phyloP scores from a whole-genome alignment of 2,113 vertebrate species.

The Oreochromis spilurus region DNA sequence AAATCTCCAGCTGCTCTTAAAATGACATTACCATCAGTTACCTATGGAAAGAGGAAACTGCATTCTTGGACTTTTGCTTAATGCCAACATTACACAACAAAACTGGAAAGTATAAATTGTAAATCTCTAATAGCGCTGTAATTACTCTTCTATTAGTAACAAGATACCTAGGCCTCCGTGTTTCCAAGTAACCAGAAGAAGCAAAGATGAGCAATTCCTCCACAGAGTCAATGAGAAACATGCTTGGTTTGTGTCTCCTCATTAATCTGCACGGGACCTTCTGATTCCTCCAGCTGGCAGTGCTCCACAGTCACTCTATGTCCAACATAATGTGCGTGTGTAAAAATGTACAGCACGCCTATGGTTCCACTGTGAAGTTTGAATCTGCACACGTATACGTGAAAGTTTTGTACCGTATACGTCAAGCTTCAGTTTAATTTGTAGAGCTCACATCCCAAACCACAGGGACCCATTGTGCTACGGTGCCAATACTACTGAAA shows the following conservation, averaged over 20 bases:
- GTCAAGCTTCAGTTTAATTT: neutral
- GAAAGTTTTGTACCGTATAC: neutral
- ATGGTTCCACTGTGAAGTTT: neutral
- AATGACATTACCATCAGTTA: neutral
- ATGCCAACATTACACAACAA: constrained; percentile 40
- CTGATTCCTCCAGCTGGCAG: constrained; percentile 53
- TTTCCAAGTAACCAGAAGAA: constrained; percentile 57
- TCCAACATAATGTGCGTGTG: constrained; percentile 10
- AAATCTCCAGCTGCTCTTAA: constrained; percentile 6
- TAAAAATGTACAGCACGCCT: constrained; percentile 5
- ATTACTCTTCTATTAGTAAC: constrained; percentile 70
- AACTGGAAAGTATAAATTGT: constrained; percentile 41
- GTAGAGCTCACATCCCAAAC: neutral
- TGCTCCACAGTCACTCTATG: constrained; percentile 18
- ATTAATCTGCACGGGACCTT: constrained; percentile 66
- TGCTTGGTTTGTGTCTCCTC: constrained; percentile 60
- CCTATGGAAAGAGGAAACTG: constrained; percentile 9
- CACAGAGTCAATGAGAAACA: constrained; percentile 66
- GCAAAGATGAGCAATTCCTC: constrained; percentile 51
- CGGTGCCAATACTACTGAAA: neutral
- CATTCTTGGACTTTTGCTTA: neutral
- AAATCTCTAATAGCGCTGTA: constrained; percentile 56
- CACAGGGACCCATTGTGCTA: neutral
- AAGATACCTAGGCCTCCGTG: constrained; percentile 41
- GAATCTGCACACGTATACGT: neutral